phyloP scores from a whole-genome alignment of 2,888 invertebrate species.

The Apoda limacodes region DNA sequence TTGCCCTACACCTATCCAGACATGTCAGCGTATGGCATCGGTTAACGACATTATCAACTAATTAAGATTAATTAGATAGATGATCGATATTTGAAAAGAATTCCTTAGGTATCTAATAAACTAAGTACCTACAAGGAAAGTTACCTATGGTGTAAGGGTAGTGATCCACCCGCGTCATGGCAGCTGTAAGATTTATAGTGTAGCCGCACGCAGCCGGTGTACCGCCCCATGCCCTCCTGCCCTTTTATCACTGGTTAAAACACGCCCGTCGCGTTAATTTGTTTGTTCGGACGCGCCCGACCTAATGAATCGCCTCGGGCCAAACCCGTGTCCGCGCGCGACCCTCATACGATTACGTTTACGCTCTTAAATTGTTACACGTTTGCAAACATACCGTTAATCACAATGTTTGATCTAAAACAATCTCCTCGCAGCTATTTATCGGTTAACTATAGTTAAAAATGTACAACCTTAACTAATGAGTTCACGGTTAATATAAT shows the following conservation, averaged over 20 bases:
- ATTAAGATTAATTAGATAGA: no score
- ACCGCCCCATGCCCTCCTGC: slow-evolving; percentile 51
- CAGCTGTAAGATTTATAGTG: slow-evolving; percentile 48
- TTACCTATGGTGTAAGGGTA: neutral
- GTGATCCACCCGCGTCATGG: slow-evolving; percentile 17
- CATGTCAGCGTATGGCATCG: slow-evolving; percentile 30
- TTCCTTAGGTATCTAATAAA: no score
- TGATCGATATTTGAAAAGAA: no score
- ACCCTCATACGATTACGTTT: slow-evolving; percentile 46
- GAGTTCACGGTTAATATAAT: no score
- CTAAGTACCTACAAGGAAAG: no score
- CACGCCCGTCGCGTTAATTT: slow-evolving; percentile 64
- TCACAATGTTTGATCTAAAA: slow-evolving; percentile 36
- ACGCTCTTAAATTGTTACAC: slow-evolving; percentile 53
- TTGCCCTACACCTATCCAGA: slow-evolving; percentile 7
- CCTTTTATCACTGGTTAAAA: slow-evolving; percentile 65
- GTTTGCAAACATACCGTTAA: slow-evolving; percentile 58
- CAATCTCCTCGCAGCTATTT: no score
- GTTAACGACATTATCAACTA: slow-evolving; percentile 36
- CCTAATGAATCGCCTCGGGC: slow-evolving; percentile 65
- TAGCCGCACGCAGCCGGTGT: slow-evolving; percentile 56
- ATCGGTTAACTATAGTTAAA: no score
- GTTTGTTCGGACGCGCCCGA: slow-evolving; percentile 63
- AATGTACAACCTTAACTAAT: no score
- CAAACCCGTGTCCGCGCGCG: slow-evolving; percentile 54